Percentiles rank a stretch among this genome's conserved stretches.
These are phyloP conservation scores for Callaeas wilsoni DNA, from an alignment of 2,113 vertebrate genomes.

Conservation along the genomic window DNA sequence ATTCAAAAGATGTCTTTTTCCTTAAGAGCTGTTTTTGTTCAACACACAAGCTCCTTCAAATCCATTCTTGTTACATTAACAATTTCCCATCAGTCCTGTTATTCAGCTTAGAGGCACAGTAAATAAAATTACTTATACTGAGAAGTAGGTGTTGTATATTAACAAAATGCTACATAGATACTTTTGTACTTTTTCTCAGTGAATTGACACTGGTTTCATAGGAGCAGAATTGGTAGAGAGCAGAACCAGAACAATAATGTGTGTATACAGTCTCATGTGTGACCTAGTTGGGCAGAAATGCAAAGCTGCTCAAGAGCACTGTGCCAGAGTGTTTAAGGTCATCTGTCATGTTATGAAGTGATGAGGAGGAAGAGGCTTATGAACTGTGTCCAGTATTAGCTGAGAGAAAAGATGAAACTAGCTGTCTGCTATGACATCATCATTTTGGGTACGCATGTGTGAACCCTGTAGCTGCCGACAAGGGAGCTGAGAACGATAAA, in stretches of 20 bases:
- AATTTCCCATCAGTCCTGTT: neutral
- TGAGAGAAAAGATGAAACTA: neutral
- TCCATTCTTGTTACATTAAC: neutral
- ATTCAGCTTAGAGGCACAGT: constrained; percentile 29
- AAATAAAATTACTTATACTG: neutral
- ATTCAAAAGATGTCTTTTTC: neutral
- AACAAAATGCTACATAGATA: constrained; percentile 55
- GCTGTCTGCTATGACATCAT: neutral
- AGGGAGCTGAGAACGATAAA: neutral
- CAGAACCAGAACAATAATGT: neutral
- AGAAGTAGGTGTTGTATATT: neutral
- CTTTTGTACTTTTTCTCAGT: neutral
- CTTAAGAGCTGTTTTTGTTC: neutral
- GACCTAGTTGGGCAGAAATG: neutral
- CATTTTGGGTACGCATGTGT: neutral
- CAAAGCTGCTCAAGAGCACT: neutral
- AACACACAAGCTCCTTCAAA: neutral
- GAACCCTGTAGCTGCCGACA: neutral
- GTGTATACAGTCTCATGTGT: neutral
- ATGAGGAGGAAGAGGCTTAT: neutral
- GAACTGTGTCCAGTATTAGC: neutral
- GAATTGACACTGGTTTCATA: neutral
- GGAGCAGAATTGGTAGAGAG: neutral
- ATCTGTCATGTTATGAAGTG: neutral
- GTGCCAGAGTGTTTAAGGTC: neutral